Conservation (phyloP, 1,140 invertebrate species). For the Hyposmocoma kahamanoa region DNA sequence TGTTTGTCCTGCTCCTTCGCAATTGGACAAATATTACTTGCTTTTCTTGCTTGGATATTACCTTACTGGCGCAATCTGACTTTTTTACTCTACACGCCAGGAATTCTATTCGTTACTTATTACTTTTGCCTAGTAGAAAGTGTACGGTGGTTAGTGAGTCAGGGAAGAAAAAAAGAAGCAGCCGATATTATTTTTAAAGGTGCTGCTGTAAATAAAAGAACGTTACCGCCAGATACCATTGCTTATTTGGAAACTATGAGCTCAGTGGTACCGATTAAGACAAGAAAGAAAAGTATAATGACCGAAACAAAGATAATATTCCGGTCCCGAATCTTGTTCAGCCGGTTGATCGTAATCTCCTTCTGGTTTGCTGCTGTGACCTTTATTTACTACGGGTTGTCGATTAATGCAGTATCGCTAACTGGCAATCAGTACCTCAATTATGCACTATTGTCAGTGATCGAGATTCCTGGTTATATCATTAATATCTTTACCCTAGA, state of each 20-base stretch:
- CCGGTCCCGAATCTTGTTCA: slow-evolving; percentile 76
- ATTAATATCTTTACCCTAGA: too few species aligned
- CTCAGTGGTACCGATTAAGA: slow-evolving; percentile 10
- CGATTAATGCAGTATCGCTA: slow-evolving; percentile 85
- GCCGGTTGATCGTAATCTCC: slow-evolving; percentile 79
- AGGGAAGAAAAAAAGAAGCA: slow-evolving; percentile 79
- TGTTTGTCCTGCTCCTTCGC: slow-evolving; percentile 83
- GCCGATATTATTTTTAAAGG: slow-evolving; percentile 75
- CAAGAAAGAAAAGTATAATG: not conserved
- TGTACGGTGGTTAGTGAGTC: slow-evolving; percentile 85
- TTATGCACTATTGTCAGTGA: slow-evolving; percentile 78
- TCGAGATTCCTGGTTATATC: slow-evolving; percentile 85
- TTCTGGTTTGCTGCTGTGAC: slow-evolving; percentile 83
- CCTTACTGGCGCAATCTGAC: slow-evolving; percentile 82
- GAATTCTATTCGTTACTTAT: slow-evolving; percentile 77
- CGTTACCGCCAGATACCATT: slow-evolving; percentile 72
- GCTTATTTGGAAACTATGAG: slow-evolving; percentile 49
- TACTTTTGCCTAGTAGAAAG: slow-evolving; percentile 79
- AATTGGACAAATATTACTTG: slow-evolving; percentile 80
- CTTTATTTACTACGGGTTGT: slow-evolving; percentile 88
- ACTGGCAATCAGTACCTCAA: slow-evolving; percentile 81
- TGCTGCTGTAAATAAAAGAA: slow-evolving; percentile 79
- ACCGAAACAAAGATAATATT: slow-evolving; percentile 65
- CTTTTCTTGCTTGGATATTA: slow-evolving; percentile 78
- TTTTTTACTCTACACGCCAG: slow-evolving; percentile 79